These are phyloP conservation scores for Drosophila mojavensis DNA, from an alignment of 1,140 invertebrate genomes.

Conservation along the genomic window DNA sequence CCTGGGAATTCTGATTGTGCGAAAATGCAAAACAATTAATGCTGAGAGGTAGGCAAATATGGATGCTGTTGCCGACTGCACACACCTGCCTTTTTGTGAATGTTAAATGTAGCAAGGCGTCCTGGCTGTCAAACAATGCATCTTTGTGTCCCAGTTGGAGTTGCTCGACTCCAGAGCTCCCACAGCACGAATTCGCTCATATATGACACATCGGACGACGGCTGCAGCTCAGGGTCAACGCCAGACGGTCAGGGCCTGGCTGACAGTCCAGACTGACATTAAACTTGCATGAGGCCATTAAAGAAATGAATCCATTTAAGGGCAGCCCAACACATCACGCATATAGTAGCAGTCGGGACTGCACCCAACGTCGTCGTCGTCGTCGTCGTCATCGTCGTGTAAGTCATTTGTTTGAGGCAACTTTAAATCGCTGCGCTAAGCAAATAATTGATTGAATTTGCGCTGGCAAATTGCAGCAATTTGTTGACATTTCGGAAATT, in stretches of 20 bases:
- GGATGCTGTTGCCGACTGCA: constrained; percentile 11
- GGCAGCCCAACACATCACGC: constrained; percentile 39
- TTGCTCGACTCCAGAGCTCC: neutral
- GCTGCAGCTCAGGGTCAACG: constrained; percentile 40
- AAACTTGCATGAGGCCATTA: constrained; percentile 44
- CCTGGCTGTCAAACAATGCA: constrained; percentile 18
- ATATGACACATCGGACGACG: constrained; percentile 1
- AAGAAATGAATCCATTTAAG: constrained; percentile 20
- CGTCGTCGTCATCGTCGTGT: neutral
- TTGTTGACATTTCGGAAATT: constrained; percentile 68
- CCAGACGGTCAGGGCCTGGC: constrained; percentile 32
- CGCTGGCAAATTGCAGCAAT: constrained; percentile 60
- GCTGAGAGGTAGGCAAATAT: neutral
- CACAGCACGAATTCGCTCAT: constrained; percentile 1
- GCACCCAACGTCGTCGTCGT: constrained; percentile 15
- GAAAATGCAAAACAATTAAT: constrained; percentile 44
- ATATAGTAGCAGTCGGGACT: constrained; percentile 27
- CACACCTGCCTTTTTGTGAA: constrained; percentile 31
- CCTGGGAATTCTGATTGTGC: constrained; percentile 36
- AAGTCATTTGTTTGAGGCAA: constrained; percentile 26
- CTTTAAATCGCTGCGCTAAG: constrained; percentile 21
- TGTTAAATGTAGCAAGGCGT: constrained; percentile 26
- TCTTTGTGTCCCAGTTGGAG: constrained; percentile 17
- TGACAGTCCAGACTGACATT: constrained; percentile 36
- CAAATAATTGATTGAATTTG: constrained; percentile 64